Conservation (phyloP, 2,113 vertebrate genomes). For the Gymnorhina tibicen region DNA sequence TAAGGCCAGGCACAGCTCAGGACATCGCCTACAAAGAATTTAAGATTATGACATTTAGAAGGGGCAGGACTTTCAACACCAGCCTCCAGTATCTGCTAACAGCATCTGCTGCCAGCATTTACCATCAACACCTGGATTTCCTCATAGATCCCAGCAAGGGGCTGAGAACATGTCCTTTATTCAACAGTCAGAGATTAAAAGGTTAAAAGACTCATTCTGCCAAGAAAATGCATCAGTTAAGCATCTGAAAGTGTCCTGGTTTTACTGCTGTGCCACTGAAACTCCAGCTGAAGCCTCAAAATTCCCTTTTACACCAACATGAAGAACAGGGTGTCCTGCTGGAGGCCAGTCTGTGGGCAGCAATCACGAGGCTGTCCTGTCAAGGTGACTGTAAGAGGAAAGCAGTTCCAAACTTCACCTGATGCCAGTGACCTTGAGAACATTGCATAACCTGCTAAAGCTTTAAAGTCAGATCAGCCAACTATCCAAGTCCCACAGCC, state of each 20-base stretch:
- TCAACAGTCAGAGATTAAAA: background rate
- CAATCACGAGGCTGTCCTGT: background rate
- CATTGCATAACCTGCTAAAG: background rate
- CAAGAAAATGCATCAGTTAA: background rate
- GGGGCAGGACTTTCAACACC: background rate
- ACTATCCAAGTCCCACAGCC: background rate
- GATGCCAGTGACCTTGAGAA: background rate
- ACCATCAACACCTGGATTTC: background rate
- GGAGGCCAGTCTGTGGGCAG: background rate
- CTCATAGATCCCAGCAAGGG: background rate
- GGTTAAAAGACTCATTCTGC: background rate
- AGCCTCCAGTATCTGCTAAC: background rate
- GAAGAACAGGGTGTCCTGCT: background rate
- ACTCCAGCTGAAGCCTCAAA: background rate
- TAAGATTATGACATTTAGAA: background rate
- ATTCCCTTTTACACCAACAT: accelerated
- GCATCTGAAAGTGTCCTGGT: background rate
- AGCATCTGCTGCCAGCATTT: background rate
- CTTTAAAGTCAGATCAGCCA: background rate
- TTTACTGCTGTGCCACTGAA: background rate
- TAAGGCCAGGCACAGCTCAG: background rate
- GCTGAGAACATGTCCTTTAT: background rate
- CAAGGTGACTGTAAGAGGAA: background rate
- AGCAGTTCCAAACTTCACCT: background rate
- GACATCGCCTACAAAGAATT: background rate